Conservation (phyloP, 2,797 vertebrate genomes). For the Enteromius treurensis region DNA sequence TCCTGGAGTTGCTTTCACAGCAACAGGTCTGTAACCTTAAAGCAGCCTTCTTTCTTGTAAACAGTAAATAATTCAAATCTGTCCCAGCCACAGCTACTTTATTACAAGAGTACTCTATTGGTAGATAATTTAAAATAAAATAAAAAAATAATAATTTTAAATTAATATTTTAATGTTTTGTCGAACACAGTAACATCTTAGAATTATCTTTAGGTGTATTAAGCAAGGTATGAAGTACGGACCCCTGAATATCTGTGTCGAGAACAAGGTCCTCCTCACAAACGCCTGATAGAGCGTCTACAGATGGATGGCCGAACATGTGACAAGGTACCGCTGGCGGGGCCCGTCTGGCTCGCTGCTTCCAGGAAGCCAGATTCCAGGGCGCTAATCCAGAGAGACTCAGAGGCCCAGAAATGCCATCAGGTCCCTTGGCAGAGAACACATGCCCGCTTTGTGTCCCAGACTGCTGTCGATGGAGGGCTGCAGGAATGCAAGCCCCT, state of each 20-base stretch:
- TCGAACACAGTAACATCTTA: background rate
- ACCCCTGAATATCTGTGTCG: constrained; percentile 3
- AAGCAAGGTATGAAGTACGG: background rate
- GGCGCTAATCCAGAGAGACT: constrained; percentile 50
- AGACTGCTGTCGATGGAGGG: constrained; percentile 33
- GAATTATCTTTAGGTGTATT: background rate
- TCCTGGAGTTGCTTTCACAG: background rate
- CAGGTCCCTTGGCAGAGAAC: constrained; percentile 55
- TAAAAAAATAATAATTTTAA: too few relatives aligned
- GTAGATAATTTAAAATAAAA: background rate
- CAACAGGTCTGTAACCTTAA: background rate
- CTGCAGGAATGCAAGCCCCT: constrained; percentile 40
- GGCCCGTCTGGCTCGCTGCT: constrained; percentile 38
- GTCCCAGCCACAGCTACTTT: background rate
- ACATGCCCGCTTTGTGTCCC: constrained; percentile 53
- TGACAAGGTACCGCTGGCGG: constrained; percentile 41
- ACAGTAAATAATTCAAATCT: background rate
- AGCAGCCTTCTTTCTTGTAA: background rate
- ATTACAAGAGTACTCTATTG: background rate
- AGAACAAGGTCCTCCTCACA: constrained; percentile 39
- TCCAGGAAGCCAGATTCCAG: constrained; percentile 60
- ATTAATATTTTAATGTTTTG: too few relatives aligned
- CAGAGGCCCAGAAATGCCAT: constrained; percentile 54
- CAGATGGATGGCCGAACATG: constrained; percentile 51
- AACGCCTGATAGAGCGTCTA: constrained; percentile 47